These are phyloP conservation scores for Myopa testacea DNA, from an alignment of 2,888 invertebrate species.

Conservation along the genomic window DNA sequence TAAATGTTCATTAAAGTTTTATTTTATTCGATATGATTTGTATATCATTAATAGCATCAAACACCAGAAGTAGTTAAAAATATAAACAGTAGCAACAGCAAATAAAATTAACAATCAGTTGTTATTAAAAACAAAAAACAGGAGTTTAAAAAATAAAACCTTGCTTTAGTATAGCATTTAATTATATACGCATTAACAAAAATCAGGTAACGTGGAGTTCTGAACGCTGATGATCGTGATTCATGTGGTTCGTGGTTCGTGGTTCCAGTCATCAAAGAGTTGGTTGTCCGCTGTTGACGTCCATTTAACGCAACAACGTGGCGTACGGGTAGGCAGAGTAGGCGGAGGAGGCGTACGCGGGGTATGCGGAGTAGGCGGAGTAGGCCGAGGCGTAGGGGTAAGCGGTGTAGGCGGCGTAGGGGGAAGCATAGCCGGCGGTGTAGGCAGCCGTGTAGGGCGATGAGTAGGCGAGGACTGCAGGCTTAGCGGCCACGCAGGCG, in stretches of 20 bases:
- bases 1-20: too few relatives aligned
- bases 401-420: slow-evolving; percentile 58
- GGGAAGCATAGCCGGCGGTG: slow-evolving; percentile 58
- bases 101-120: too few relatives aligned
- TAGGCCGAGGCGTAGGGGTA: slow-evolving; percentile 65
- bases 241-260: neutral
- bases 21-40: too few relatives aligned
- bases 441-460: slow-evolving; percentile 69
- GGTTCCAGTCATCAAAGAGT: neutral
- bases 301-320: slow-evolving; percentile 61
- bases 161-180: neutral
- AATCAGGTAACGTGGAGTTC: slow-evolving; percentile 15
- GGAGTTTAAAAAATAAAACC: too few relatives aligned
- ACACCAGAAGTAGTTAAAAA: too few relatives aligned
- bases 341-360: slow-evolving; percentile 60
- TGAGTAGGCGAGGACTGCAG: slow-evolving; percentile 71
- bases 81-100: too few relatives aligned
- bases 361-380: slow-evolving; percentile 56
- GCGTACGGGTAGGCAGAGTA: slow-evolving; percentile 51
- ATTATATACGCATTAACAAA: slow-evolving; percentile 2
- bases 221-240: neutral
- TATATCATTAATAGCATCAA: too few relatives aligned
- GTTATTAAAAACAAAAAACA: too few relatives aligned
- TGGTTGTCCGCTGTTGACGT: neutral
- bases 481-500: slow-evolving; percentile 67